Conservation (phyloP, 2,797 vertebrate species). For the Peromyscus eremicus region DNA sequence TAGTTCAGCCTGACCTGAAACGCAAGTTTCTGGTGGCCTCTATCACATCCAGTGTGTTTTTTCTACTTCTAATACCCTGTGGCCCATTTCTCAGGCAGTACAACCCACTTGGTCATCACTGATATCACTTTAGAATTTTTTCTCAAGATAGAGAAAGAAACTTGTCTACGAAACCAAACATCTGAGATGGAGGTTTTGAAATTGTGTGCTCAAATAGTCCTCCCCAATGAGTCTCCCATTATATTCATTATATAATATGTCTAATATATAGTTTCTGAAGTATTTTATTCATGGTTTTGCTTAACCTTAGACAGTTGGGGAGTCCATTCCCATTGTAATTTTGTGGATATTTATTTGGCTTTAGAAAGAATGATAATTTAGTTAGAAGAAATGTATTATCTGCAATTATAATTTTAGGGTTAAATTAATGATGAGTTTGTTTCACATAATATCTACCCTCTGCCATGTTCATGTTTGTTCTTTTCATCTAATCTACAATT, state of each 20-base stretch:
- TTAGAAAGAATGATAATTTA: constrained; percentile 37
- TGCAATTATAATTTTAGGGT: neutral
- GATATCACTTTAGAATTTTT: neutral
- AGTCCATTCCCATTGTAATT: neutral
- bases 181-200: neutral
- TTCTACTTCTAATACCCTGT: neutral
- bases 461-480: neutral
- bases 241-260: neutral
- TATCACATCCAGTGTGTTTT: neutral
- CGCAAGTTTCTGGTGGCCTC: neutral
- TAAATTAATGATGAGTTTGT: neutral
- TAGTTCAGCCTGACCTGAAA: neutral
- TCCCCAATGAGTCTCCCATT: neutral
- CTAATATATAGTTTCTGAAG: neutral
- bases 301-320: neutral
- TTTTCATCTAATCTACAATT: neutral
- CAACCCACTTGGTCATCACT: neutral
- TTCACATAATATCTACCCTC: neutral
- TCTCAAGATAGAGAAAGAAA: constrained; percentile 16
- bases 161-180: neutral
- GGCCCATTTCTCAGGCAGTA: neutral
- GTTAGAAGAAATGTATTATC: neutral
- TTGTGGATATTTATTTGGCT: neutral
- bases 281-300: neutral
- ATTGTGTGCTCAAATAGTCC: neutral